phyloP scores from a whole-genome alignment of 2,113 vertebrate genomes.

The Galbula dea region DNA sequence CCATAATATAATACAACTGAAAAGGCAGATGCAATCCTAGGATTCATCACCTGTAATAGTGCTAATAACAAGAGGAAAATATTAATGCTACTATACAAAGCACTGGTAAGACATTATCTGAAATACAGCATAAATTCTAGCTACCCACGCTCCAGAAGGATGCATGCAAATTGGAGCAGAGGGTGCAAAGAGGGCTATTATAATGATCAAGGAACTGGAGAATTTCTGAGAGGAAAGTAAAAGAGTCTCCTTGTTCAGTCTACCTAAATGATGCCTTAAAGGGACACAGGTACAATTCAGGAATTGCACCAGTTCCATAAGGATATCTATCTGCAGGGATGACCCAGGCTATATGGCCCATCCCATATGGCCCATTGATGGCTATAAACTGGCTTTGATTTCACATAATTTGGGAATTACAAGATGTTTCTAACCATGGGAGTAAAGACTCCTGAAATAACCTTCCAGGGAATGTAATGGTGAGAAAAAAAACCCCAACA shows the following conservation, averaged over 20 bases:
- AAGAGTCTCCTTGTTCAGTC: neutral
- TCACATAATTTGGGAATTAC: neutral
- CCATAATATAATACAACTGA: conserved; percentile 61
- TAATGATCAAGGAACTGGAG: neutral
- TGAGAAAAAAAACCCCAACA: neutral
- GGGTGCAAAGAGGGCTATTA: conserved; percentile 43
- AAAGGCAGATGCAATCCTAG: conserved; percentile 61
- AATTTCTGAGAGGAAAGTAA: neutral
- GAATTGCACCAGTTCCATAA: neutral
- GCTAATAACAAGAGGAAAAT: conserved; percentile 58
- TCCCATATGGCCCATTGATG: too few species aligned
- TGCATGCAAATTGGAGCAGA: conserved; percentile 55
- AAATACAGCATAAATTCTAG: conserved; percentile 11
- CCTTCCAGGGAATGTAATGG: neutral
- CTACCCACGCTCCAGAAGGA: conserved; percentile 18
- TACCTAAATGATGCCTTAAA: neutral
- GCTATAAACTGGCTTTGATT: neutral
- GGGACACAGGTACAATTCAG: neutral
- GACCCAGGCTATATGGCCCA: too few species aligned
- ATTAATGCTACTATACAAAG: conserved; percentile 59
- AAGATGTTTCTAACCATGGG: neutral
- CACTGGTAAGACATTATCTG: conserved; percentile 32
- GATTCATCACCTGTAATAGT: conserved; percentile 59
- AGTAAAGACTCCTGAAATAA: neutral
- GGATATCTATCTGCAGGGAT: rapidly evolving